Evolutionary conservation across 1,140 invertebrate genomes (phyloP), one percentile per base, ranked within the genome.

Genomic region (Drosophila kurseongensis): DNA sequence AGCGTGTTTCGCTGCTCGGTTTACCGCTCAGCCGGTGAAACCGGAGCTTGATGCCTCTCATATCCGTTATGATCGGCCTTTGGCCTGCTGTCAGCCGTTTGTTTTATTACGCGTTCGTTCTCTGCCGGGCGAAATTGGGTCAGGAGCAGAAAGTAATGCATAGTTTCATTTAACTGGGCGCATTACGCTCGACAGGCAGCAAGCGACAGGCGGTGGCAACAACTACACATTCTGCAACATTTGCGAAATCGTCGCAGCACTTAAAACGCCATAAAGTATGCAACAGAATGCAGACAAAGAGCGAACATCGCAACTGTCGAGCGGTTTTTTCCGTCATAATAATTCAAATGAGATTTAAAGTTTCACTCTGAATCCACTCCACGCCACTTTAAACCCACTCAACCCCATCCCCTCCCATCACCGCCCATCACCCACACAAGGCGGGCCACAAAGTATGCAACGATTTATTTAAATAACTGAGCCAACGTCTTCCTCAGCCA

Each of bases 331-430:
- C 61, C 59, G 56, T 72, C 71, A 83, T 71, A 86, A 88, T 88
- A 88, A 88, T 88, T 88, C 84, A 88, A 88, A 88, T 80, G 84
- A 88, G 84, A 89, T 88, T 88, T 88, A 80, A 89, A 88, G 79
- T 78, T 75, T 62, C 32, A 60, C 47, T 58, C 57, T 9, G 60
- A 29, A 50, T 50, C 36, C 45, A n/a, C 36, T 51, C 18, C 44
- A 40, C 75, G 13, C 29, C 38, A 32, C 29, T 32, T 32, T 32
- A 13, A 6, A 4, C 5, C 12, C 23, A 4, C 12, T 36, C 14
- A 8, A 7, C 3, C 2, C 13, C 7, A 6, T 12, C 13, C 10
- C 10, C 10, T 0, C 14, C 9, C 56, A 18, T 8, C n/a, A 0
- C 38, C 18, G 13, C 38, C 32, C 40, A 35, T n/a, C 16, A 1